A percentile compares a stretch with the other conserved stretches of the same genome.
Conservation (phyloP, 2,888 invertebrate genomes). For the Parascotia fuliginaria region DNA sequence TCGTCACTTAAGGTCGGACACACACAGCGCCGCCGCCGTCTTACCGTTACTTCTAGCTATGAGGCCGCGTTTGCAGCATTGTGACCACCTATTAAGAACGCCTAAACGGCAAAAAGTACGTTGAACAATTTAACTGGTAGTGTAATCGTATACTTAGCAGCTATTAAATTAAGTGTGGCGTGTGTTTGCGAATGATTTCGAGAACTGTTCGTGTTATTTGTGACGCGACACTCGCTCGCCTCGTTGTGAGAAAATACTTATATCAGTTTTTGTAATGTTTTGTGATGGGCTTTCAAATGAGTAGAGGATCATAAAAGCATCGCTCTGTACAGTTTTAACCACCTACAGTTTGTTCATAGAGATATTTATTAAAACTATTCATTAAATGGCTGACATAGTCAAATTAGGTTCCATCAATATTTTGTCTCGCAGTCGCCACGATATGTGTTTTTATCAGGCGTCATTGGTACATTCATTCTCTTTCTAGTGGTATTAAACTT, state of each 20-base stretch:
- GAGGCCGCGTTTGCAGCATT: slow-evolving; percentile 31
- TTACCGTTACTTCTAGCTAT: slow-evolving; percentile 47
- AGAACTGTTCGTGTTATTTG: slow-evolving; percentile 32
- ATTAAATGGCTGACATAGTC: too few relatives aligned
- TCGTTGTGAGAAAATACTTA: slow-evolving; percentile 23
- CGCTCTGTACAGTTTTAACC: too few relatives aligned
- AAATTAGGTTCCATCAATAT: too few relatives aligned
- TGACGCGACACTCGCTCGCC: slow-evolving; percentile 9
- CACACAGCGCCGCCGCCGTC: slow-evolving; percentile 49
- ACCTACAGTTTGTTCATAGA: too few relatives aligned
- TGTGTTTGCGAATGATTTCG: slow-evolving; percentile 36
- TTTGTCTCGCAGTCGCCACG: too few relatives aligned
- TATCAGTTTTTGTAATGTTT: slow-evolving; percentile 31
- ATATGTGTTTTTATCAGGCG: too few relatives aligned
- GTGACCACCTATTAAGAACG: slow-evolving; percentile 37
- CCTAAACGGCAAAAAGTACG: slow-evolving; percentile 39
- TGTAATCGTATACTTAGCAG: slow-evolving; percentile 41
- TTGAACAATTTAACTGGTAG: slow-evolving; percentile 33
- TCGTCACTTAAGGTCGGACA: slow-evolving; percentile 50
- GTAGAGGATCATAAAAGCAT: too few relatives aligned
- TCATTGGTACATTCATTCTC: too few relatives aligned
- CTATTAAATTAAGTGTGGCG: slow-evolving; percentile 44
- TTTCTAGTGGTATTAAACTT: too few relatives aligned
- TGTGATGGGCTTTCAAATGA: too few relatives aligned
- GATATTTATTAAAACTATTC: too few relatives aligned